Base-by-base conservation (phyloP, 2,113 vertebrate species). In the Toxotes jaculatrix region DNA sequence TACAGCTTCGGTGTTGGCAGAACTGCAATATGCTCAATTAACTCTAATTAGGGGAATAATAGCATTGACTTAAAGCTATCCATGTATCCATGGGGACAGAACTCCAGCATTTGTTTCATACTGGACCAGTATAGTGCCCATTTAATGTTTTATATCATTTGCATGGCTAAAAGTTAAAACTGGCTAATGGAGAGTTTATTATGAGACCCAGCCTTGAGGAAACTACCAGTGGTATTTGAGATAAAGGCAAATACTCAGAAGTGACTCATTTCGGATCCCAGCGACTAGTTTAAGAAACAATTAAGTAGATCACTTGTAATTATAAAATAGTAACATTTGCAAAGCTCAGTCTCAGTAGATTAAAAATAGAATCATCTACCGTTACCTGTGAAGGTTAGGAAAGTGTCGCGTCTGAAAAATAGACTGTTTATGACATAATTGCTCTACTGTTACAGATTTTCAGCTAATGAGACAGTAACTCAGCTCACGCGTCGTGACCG, bases 401-500 rank as follows among this genome's bases (percentile, higher is more conserved):
- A 0, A 0, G 62, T 12, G n/a, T 56, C 69, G 63, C 2, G 4
- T 69, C 63, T 67, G 65, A 75, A 75, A 87, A 57, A 17, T n/a
- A 76, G 27, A 53, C 49, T 60, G 55, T 81, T 78, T 38, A 31
- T 32, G 0, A 32, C 5, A 13, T 56, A 49, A 64, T 9, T 72
- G 14, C 63, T 27, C 43, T 3, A 3, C 27, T 27, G 42, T 9
- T 32, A 70, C 47, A 51, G 1, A 77, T 64, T 53, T 85, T 45
- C 47, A 55, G 34, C 21, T 55, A 1, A 42, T n/a, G 31, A 36
- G 66, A 13, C 59, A 7, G 17, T 7, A 61, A 75, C 56, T 57
- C 43, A 5, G 16, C 6, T 53, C 11, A 11, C 32, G 6, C 14
- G 11, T 74, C 93, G 93, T 94, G 94, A 87, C 79, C 94, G 94